Conservation (phyloP, 2,113 vertebrate genomes). For the Abramis brama region DNA sequence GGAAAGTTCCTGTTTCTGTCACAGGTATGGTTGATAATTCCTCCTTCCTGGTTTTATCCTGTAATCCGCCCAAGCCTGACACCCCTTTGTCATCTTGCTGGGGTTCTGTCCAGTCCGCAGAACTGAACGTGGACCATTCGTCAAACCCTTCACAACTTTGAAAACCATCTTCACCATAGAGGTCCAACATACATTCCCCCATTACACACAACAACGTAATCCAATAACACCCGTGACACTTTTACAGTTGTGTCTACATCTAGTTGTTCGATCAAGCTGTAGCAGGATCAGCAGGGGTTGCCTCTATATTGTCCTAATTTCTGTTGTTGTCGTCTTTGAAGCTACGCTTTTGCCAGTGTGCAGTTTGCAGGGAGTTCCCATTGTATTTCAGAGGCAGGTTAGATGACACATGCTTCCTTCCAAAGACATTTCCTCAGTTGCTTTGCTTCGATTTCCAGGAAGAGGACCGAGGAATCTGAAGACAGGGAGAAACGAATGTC, state of each 20-base stretch:
- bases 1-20: background rate
- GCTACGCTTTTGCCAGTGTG: background rate
- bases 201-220: background rate
- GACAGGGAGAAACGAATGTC: background rate
- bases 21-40: background rate
- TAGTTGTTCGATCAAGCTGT: background rate
- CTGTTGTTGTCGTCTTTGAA: background rate
- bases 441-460: constrained; percentile 22
- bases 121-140: constrained; percentile 42
- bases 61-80: constrained; percentile 45
- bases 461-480: constrained; percentile 13
- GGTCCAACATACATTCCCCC: constrained; percentile 30
- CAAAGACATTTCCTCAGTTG: background rate
- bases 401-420: constrained; percentile 42
- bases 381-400: constrained; percentile 48
- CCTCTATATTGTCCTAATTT: background rate
- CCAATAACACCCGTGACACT: background rate
- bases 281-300: background rate
- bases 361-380: constrained; percentile 44
- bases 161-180: constrained; percentile 30
- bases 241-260: background rate
- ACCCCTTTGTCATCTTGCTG: constrained; percentile 7
- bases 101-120: constrained; percentile 20
- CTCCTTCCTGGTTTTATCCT: constrained; percentile 15
- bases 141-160: constrained; percentile 35